Evolutionary conservation across 1,140 invertebrate genomes (phyloP).

Genomic region (Agrypnia vestita): DNA sequence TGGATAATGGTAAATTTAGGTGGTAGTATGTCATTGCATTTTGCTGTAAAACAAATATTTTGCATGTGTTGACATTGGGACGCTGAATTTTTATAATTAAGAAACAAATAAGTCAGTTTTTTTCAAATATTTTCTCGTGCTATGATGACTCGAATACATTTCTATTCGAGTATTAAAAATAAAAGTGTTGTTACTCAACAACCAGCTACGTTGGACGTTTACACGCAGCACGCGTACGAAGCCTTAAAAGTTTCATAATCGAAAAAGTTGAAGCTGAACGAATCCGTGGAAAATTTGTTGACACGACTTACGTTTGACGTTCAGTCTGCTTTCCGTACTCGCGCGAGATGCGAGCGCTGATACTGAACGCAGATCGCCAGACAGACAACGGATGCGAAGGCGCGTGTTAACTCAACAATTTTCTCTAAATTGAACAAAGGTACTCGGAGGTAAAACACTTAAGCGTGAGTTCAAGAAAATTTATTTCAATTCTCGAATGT

Average conservation of each 20-base stretch:
- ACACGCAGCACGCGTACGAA: background rate
- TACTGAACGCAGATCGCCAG: background rate
- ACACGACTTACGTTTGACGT: background rate
- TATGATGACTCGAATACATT: no score
- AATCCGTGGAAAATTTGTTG: background rate
- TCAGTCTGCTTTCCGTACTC: background rate
- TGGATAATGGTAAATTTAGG: no score
- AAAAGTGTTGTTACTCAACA: background rate
- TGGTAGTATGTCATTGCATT: no score
- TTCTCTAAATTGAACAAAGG: constrained; percentile 10
- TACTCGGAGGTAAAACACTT: no score
- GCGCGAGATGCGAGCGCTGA: background rate
- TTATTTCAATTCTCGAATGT: no score
- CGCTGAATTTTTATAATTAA: no score
- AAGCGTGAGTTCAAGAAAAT: no score
- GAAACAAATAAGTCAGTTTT: no score
- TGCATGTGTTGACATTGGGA: no score
- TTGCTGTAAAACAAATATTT: no score
- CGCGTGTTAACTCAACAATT: background rate
- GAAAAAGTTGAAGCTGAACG: background rate
- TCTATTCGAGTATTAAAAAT: no score
- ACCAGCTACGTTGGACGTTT: background rate
- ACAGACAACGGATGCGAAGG: background rate
- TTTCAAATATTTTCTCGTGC: no score
- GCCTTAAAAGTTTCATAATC: background rate